phyloP scores from a whole-genome alignment of 2,888 invertebrate species.

The Zaprionus obscuricornis region DNA sequence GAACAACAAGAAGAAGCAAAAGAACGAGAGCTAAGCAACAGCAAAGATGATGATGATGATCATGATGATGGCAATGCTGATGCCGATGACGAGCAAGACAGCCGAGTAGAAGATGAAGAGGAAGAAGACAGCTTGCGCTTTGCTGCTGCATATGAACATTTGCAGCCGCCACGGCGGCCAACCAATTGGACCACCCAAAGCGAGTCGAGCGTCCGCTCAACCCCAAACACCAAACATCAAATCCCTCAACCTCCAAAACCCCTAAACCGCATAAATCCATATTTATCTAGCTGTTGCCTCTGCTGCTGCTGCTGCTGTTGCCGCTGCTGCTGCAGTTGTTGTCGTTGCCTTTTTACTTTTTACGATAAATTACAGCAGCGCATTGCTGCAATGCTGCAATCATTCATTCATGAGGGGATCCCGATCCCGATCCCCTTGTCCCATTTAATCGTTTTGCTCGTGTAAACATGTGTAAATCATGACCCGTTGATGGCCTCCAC shows the following conservation, averaged over 20 bases:
- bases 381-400: slow-evolving; percentile 53
- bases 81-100: slow-evolving; percentile 47
- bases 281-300: slow-evolving; percentile 57
- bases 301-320: slow-evolving; percentile 5
- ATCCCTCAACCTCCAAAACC: slow-evolving; percentile 1
- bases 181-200: slow-evolving; percentile 69
- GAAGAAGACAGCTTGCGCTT: slow-evolving; percentile 48
- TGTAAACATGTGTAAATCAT: slow-evolving; percentile 83
- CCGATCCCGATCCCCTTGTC: slow-evolving; percentile 3
- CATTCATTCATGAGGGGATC: slow-evolving; percentile 61
- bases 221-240: background rate
- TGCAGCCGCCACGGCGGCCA: slow-evolving; percentile 41
- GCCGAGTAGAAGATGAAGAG: slow-evolving; percentile 21
- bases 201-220: slow-evolving; percentile 25
- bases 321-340: background rate
- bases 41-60: slow-evolving; percentile 34
- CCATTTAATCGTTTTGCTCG: slow-evolving; percentile 33
- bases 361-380: slow-evolving; percentile 65
- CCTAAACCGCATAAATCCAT: slow-evolving; percentile 71
- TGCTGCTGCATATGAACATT: slow-evolving; percentile 56
- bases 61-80: no score
- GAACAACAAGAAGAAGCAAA: slow-evolving; percentile 38
- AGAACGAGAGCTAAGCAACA: slow-evolving; percentile 39
- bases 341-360: slow-evolving; percentile 43
- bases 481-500: slow-evolving; percentile 69